Base-by-base conservation (phyloP, 2,888 invertebrate species). In the Lasioglossum malachurum region DNA sequence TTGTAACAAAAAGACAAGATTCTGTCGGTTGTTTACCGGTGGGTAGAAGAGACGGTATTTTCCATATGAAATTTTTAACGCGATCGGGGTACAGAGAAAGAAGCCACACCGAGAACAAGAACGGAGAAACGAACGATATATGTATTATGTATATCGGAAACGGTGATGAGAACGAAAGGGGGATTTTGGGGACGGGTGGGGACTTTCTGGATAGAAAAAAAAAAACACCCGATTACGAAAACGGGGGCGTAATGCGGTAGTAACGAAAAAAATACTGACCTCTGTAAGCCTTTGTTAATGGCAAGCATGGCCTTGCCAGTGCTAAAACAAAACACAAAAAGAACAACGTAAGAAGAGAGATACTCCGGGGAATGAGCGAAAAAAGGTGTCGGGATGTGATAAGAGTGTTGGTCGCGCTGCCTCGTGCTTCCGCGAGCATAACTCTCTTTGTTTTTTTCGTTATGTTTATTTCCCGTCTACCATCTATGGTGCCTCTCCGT, bases 211-310 rank as follows among this genome's bases (percentile, higher is more conserved):
- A 86, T 49, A 83, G 27, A 49, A 83, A 83, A 31, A 83, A 31
- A 31, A 41, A 83, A 88, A 87, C 35, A 35, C 35, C 84, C 82
- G 87, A 31, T 38, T 23, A 69, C 67, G 86, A 86, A 84, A 23
- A 71, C 23, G 90, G 88, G 89, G 85, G 84, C 12, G 38, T 35
- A 87, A 90, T 89, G 89, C 83, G 90, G 93, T 94, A 94, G 93
- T 93, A 94, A 94, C 94, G 94, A 94, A 94, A 95, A 95, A 96
- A 95, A 96, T 96, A 96, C 96, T 97, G 96, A 97, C 97, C 98
- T 97, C 96, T 97, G 97, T 95, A 98, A 97, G 96, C 98, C 98
- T 96, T 97, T 98, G 97, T 97, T 98, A 96, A 98, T 97, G 96
- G 97, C 97, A 95, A 98, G 97, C 96, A 98, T 96, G 95, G 97